Conservation (phyloP, 2,797 vertebrate genomes). For the Siniperca scherzeri region DNA sequence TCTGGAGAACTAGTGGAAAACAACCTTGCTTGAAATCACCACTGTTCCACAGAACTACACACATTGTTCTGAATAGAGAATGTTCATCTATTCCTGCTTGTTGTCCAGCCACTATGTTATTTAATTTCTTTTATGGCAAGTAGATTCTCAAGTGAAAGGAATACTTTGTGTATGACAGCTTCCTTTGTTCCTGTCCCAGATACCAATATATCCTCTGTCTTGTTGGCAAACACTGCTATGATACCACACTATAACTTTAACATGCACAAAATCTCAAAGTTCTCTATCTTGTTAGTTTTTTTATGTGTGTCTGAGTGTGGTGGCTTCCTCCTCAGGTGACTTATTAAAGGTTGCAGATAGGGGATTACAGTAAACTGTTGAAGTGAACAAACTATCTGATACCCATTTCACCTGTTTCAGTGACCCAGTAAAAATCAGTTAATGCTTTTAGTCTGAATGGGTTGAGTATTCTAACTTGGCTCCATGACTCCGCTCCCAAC, state of each 20-base stretch:
- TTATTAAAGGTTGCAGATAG: slow-evolving; percentile 47
- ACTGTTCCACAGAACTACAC: slow-evolving; percentile 12
- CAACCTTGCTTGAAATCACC: slow-evolving; percentile 23
- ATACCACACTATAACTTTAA: slow-evolving; percentile 28
- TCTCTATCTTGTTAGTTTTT: slow-evolving; percentile 30
- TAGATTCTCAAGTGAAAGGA: slow-evolving; percentile 61
- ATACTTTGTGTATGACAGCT: slow-evolving; percentile 47
- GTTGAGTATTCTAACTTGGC: neutral
- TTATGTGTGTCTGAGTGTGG: slow-evolving; percentile 31
- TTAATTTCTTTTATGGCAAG: slow-evolving; percentile 43
- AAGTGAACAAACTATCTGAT: slow-evolving; percentile 50
- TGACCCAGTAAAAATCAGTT: slow-evolving; percentile 6
- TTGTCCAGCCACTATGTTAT: slow-evolving; percentile 31
- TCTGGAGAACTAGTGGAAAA: slow-evolving; percentile 47
- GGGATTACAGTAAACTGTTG: slow-evolving; percentile 68
- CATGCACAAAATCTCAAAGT: slow-evolving; percentile 16
- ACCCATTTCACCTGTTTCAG: slow-evolving; percentile 20
- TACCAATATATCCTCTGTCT: slow-evolving; percentile 60
- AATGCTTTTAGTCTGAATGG: slow-evolving; percentile 19
- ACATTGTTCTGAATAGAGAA: slow-evolving; percentile 26
- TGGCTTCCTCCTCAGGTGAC: slow-evolving; percentile 29
- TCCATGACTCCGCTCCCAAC: neutral
- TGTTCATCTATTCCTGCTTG: slow-evolving; percentile 28
- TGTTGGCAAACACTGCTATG: slow-evolving; percentile 38
- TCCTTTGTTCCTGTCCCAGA: slow-evolving; percentile 78